A percentile compares a stretch with the other conserved stretches of the same genome.
phyloP scores from a whole-genome alignment of 2,888 invertebrate genomes.

The Drosophila nr. medialis region DNA sequence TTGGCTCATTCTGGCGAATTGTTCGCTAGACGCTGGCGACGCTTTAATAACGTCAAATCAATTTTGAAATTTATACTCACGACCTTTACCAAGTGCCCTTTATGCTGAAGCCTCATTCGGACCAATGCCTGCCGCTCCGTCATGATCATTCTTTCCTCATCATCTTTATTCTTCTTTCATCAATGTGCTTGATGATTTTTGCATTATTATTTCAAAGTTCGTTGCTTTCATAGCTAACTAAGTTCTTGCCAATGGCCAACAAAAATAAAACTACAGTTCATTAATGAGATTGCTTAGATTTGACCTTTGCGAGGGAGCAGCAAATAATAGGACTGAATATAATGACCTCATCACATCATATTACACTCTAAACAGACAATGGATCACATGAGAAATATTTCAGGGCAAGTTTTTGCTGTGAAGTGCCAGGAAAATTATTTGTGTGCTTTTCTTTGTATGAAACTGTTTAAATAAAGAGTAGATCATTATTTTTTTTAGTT shows the following conservation, averaged over 20 bases:
- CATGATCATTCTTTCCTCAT: slow-evolving; percentile 16
- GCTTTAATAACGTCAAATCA: slow-evolving; percentile 68
- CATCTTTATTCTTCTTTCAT: neutral
- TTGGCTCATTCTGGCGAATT: slow-evolving; percentile 45
- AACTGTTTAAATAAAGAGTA: neutral
- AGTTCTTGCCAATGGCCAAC: neutral
- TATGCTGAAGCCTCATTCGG: slow-evolving; percentile 32
- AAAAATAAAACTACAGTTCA: slow-evolving; percentile 28
- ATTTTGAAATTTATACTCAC: slow-evolving; percentile 79
- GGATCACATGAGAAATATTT: neutral
- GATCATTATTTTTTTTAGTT: neutral
- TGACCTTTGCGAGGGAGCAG: slow-evolving; percentile 34
- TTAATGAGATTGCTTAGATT: slow-evolving; percentile 37
- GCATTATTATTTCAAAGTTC: slow-evolving; percentile 20
- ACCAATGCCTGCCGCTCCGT: slow-evolving; percentile 3
- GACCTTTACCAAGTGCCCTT: slow-evolving; percentile 66
- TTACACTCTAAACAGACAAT: slow-evolving; percentile 1
- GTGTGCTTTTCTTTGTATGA: neutral
- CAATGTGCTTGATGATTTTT: slow-evolving; percentile 23
- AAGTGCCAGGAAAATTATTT: neutral
- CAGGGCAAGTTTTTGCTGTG: neutral
- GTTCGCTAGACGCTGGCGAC: slow-evolving; percentile 45
- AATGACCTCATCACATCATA: slow-evolving; percentile 22
- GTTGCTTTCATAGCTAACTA: slow-evolving; percentile 1
- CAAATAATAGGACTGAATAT: neutral